Percentiles rank a stretch among this genome's conserved stretches.
These are phyloP conservation scores for Gnathonemus longibarbis DNA, from an alignment of 2,113 vertebrate genomes.

Conservation along the genomic window DNA sequence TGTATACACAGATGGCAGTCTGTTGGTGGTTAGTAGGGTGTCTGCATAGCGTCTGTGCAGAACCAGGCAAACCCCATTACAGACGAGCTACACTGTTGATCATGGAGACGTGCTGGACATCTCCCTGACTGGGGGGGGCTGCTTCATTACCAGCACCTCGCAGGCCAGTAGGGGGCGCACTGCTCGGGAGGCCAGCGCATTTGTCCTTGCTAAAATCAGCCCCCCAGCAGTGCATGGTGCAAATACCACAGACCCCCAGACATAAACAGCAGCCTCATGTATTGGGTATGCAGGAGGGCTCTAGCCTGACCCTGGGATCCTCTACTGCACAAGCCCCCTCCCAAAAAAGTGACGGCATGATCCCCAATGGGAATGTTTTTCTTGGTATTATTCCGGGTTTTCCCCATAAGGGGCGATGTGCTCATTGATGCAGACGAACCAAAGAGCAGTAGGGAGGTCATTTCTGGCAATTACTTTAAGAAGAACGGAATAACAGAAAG, in stretches of 20 bases:
- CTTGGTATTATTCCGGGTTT: not conserved
- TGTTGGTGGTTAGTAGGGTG: not conserved
- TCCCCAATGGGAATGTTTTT: not conserved
- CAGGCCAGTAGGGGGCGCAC: not conserved
- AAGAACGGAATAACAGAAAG: not conserved
- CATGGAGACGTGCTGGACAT: not conserved
- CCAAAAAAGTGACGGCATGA: not conserved
- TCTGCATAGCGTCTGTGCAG: not conserved
- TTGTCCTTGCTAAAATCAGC: not conserved
- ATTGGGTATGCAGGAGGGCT: not conserved
- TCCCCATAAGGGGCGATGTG: not conserved
- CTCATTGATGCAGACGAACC: not conserved
- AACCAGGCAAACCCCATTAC: not conserved
- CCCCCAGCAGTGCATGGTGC: not conserved
- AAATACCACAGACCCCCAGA: not conserved
- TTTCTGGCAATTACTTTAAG: not conserved
- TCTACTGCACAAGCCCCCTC: not conserved
- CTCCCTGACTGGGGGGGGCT: not conserved
- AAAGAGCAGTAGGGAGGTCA: not conserved
- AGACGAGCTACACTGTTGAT: not conserved
- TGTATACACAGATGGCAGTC: not conserved
- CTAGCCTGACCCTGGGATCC: not conserved
- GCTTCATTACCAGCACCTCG: not conserved
- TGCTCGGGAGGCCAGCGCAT: not conserved
- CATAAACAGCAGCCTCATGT: not conserved